Base-by-base conservation (phyloP, 2,113 vertebrate species). In the Galeopterus variegatus region DNA sequence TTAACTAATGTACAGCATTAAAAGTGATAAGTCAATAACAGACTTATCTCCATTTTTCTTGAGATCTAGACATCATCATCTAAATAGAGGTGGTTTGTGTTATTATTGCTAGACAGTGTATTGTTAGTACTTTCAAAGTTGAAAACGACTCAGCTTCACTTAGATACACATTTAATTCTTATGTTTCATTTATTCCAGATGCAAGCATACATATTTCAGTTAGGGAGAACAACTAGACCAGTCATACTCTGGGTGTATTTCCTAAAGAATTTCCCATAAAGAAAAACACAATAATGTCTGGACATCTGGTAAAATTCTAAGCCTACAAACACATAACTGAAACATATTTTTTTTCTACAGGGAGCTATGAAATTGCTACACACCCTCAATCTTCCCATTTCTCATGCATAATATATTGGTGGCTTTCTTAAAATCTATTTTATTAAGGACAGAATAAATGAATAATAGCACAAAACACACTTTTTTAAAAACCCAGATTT, bases 281-380 rank as follows among this genome's bases (percentile, higher is more conserved):
- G 56, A 88, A 81, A 95, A 81, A 31, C 14, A 87, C 36, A 97
- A 93, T 89, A 13, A 94, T 93, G 80, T 97, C 95, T 97, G 72
- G 91, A 96, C 94, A 98, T 98, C 96, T 98, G 96, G 96, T 97
- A 97, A 56, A 96, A 88, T 95, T 97, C 90, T 98, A 97, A 97
- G 83, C 45, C 93, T 62, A 86, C 67, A 96, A 92, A 88, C 89
- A 92, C 81, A 89, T 96, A 97, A 97, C 31, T 50, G 67, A 96
- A 92, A 95, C 93, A 95, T 67, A 72, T 85, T 97, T 96, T 97
- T 91, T 88, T 88, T 9, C 93, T 93, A 54, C 1, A 58, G 72
- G 94, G 73, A 70, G 52, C 93, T 83, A 90, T 94, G 95, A 97
- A 97, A 94, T 96, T 98, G 5, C 54, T 77, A 75, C 36, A 82